phyloP scores from a whole-genome alignment of 30 jellyfish, hydroid and myxozoan species.

The Haliclystus octoradiatus region DNA sequence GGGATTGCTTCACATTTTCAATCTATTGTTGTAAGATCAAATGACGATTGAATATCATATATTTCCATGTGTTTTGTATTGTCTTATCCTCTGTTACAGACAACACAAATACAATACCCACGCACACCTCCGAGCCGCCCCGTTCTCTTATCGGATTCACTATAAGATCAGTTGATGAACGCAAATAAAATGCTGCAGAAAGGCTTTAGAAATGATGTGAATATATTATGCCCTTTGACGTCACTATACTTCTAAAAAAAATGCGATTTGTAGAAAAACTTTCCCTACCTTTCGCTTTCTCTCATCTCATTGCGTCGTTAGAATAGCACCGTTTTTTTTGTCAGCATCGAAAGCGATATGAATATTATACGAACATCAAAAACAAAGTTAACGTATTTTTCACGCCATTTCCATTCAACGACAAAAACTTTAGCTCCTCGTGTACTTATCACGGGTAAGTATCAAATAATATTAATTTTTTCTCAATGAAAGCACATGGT shows the following conservation, averaged over 20 bases:
- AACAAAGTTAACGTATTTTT: not conserved
- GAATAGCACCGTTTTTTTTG: too few relatives aligned
- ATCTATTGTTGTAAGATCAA: not conserved
- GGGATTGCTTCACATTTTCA: not conserved
- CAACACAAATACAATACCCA: not conserved
- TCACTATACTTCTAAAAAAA: too few relatives aligned
- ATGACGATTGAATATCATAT: not conserved
- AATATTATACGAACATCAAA: not conserved
- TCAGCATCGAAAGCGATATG: not conserved
- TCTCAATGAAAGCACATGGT: too few relatives aligned
- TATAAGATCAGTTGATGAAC: too few relatives aligned
- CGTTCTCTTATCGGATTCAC: not conserved
- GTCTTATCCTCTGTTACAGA: not conserved
- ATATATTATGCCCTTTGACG: not conserved
- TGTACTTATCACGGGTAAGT: not conserved
- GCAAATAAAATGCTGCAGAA: too few relatives aligned
- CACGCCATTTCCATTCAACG: not conserved
- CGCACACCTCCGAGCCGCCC: slow-evolving; percentile 5
- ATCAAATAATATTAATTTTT: too few relatives aligned
- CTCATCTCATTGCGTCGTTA: not conserved
- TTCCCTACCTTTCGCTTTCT: not conserved
- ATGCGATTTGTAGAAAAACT: not conserved
- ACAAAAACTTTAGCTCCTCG: not conserved
- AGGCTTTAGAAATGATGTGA: not conserved
- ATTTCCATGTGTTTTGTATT: not conserved